Evolutionary conservation across 2,797 vertebrate genomes (phyloP).

Genomic region (Pangasius larnaudii): DNA sequence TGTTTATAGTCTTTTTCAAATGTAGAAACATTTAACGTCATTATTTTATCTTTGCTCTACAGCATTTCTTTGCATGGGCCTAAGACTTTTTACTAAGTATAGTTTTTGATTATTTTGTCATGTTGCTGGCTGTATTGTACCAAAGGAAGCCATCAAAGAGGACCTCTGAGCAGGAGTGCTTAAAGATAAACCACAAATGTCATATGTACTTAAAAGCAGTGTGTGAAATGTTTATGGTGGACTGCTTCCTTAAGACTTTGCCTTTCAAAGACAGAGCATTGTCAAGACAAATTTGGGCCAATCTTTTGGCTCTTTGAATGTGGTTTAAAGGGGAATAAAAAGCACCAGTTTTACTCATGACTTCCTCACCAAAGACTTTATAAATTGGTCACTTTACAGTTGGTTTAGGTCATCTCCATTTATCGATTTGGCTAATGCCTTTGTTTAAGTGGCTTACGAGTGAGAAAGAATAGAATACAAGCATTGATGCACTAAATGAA

Average conservation of each 20-base stretch:
- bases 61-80: no score
- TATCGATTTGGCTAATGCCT: not conserved
- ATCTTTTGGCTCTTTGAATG: not conserved
- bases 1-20: no score
- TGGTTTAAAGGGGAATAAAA: not conserved
- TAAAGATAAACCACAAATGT: conserved; percentile 53
- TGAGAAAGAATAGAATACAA: not conserved
- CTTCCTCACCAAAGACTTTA: conserved; percentile 16
- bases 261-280: conserved; percentile 27
- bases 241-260: conserved; percentile 39
- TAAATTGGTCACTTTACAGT: conserved; percentile 3
- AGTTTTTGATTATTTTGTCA: conserved; percentile 62
- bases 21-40: no score
- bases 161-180: conserved; percentile 42
- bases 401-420: not conserved
- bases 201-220: conserved; percentile 44
- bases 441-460: not conserved
- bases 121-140: conserved; percentile 50
- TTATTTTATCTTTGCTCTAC: no score
- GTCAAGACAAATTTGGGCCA: conserved; percentile 13
- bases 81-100: no score
- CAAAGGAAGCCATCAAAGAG: conserved; percentile 49
- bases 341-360: conserved; percentile 8
- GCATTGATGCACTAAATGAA: not conserved
- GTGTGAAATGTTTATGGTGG: conserved; percentile 42